Conservation (phyloP, 2,797 vertebrate genomes). For the Australoheros facetus region DNA sequence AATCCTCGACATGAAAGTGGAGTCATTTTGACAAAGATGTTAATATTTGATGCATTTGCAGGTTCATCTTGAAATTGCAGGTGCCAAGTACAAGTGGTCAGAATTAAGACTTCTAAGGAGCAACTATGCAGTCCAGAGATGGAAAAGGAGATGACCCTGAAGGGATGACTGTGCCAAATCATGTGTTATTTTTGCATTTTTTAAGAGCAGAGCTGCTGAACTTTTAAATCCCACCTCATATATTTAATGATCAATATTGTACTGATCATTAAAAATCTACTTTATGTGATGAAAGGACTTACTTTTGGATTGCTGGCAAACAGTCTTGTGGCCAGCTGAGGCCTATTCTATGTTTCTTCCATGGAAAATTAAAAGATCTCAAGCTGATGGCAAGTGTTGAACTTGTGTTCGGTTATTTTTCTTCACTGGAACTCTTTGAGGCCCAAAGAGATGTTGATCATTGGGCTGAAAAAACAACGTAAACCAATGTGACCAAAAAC, state of each 20-base stretch:
- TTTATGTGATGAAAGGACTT: not conserved
- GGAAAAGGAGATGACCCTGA: not conserved
- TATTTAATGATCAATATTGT: not conserved
- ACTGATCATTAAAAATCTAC: not conserved
- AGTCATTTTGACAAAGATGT: not conserved
- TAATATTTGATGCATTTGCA: not conserved
- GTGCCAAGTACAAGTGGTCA: not conserved
- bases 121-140: not conserved
- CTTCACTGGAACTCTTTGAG: not conserved
- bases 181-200: not conserved
- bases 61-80: not conserved
- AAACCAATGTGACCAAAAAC: not conserved
- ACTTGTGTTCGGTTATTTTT: not conserved
- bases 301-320: not conserved
- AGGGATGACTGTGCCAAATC: not conserved
- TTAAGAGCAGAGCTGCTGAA: not conserved
- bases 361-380: not conserved
- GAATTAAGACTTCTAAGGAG: not conserved
- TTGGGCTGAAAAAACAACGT: not conserved
- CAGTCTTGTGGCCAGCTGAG: not conserved
- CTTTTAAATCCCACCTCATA: not conserved
- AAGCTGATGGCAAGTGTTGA: not conserved
- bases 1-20: not conserved
- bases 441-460: not conserved
- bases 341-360: too few relatives aligned